Conservation (phyloP, 92 coral and sea anemone species). For the Muricea muricata region DNA sequence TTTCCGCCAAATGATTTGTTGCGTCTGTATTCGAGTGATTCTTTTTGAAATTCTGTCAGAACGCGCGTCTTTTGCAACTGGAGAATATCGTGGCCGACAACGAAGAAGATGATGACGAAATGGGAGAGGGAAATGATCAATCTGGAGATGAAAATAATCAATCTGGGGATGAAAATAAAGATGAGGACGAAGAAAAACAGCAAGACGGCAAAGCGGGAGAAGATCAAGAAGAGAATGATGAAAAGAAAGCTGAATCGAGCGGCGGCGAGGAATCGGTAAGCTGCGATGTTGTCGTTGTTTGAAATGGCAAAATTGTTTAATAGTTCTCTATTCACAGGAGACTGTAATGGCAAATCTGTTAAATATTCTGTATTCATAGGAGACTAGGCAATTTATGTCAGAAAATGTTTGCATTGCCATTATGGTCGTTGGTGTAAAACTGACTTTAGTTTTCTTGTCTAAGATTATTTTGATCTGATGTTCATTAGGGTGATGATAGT, state of each 20-base stretch:
- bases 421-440: too few species aligned
- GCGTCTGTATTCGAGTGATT: neutral
- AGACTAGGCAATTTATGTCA: too few species aligned
- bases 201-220: constrained; percentile 46
- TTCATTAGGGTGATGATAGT: constrained; percentile 25
- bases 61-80: constrained; percentile 62
- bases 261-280: constrained; percentile 58
- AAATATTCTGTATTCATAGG: too few species aligned
- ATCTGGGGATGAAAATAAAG: constrained; percentile 61
- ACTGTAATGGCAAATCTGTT: too few species aligned
- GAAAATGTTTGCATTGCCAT: too few species aligned
- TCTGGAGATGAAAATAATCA: constrained; percentile 63
- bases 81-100: constrained; percentile 80
- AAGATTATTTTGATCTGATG: neutral
- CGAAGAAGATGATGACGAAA: constrained; percentile 78
- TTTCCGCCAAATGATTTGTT: neutral
- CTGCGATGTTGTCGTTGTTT: too few species aligned
- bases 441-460: too few species aligned
- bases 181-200: constrained; percentile 43
- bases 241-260: constrained; percentile 64
- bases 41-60: neutral
- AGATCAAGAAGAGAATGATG: constrained; percentile 43
- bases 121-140: constrained; percentile 59
- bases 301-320: too few species aligned
- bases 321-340: neutral